Conservation (phyloP, 2,797 vertebrate species). For the Gambusia yucatana region DNA sequence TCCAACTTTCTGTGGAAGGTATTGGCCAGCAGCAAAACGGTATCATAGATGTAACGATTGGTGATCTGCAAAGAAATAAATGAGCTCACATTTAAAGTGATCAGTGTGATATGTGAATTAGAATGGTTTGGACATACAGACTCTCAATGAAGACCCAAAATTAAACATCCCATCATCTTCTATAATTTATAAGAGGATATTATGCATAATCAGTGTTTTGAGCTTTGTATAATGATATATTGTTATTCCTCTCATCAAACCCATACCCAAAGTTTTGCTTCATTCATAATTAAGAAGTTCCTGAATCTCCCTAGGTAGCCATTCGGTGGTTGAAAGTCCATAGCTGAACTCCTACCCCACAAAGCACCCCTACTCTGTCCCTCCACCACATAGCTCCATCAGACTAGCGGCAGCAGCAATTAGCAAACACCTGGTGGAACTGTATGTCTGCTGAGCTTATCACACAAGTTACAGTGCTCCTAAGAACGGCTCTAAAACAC, state of each 20-base stretch:
- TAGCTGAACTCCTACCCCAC: no score
- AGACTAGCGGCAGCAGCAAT: no score
- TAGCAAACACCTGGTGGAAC: no score
- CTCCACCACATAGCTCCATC: no score
- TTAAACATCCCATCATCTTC: background rate
- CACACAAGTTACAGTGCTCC: no score
- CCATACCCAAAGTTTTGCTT: no score
- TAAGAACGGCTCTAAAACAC: no score
- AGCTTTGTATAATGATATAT: background rate
- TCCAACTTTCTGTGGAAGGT: constrained; percentile 98
- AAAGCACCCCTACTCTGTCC: no score
- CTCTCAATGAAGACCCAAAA: background rate
- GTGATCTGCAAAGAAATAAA: constrained; percentile 84
- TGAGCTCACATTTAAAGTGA: background rate
- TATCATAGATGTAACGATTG: constrained; percentile 97
- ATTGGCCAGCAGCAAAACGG: constrained; percentile 92
- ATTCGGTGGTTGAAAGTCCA: no score
- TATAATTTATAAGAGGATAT: background rate
- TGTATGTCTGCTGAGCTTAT: no score
- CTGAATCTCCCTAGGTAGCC: no score
- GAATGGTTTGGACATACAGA: background rate
- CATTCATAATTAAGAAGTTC: no score
- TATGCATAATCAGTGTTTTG: background rate
- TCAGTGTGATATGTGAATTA: background rate
- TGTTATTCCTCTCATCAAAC: background rate